Base-by-base conservation (phyloP, 2,888 invertebrate genomes). In the Leucophenga montana region DNA sequence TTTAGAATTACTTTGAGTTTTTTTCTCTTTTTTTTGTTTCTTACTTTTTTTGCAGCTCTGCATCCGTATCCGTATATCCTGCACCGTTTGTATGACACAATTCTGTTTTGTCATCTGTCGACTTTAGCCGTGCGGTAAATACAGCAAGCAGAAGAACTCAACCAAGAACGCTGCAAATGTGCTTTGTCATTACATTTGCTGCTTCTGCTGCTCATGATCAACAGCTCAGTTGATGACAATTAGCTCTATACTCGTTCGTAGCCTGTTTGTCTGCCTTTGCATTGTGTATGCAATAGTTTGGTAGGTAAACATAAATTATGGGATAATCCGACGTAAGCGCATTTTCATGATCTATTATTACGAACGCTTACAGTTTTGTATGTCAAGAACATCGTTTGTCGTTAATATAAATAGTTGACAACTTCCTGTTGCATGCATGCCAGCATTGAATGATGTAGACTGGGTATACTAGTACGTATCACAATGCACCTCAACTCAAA, bases 241-340 rank as follows among this genome's bases (percentile, higher is more conserved):
- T 61, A 61, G 56, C 39, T 61, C 16, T 44, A n/a, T 39, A 39
- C 39, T 39, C 39, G 8, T 39, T 39, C 9, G 9, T 39, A 39
- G 39, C 11, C 11, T 39, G 39, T 39, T 8, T 11, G 39, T 39
- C 11, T 39, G 39, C 8, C 5, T 39, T 46, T 13, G 46, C 46
- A 46, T 18, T 53, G 57, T 67, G 66, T 67, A 50, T 68, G 62
- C 68, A 68, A 74, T 69, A 62, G 73, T 71, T 48, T 68, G n/a
- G 67, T 71, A 76, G 73, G 78, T 77, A 80, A 82, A 85, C 85
- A 85, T 85, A 85, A 85, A 85, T 85, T 85, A 85, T 76, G 75
- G 84, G 85, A 85, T 85, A 83, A 85, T 86, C 85, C 78, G 85
- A 85, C 84, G 78, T 85, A 82, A 82, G 82, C 82, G 85, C 75